These are phyloP conservation scores for Gallinago nigripennis DNA, from an alignment of 2,797 vertebrate species.

Conservation along the genomic window DNA sequence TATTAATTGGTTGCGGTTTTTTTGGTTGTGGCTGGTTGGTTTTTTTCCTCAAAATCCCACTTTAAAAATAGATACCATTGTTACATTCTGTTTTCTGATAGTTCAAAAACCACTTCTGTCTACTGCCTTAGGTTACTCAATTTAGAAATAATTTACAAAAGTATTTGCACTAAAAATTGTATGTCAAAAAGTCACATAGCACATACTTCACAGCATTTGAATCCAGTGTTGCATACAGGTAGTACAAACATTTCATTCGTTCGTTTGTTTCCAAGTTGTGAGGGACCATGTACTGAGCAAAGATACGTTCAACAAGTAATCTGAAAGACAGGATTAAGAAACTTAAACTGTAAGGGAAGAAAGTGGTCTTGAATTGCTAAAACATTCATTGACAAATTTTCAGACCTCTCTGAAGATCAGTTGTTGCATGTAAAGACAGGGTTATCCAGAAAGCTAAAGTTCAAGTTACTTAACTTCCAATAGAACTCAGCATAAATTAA, in stretches of 20 bases:
- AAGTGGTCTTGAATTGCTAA: neutral
- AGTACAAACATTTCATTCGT: slow-evolving; percentile 97
- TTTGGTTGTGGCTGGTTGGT: neutral
- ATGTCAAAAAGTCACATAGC: neutral
- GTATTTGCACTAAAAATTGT: neutral
- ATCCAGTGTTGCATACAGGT: slow-evolving; percentile 95
- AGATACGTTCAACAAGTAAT: slow-evolving; percentile 95
- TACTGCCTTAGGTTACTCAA: neutral
- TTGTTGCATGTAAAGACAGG: neutral
- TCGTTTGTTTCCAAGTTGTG: slow-evolving; percentile 95
- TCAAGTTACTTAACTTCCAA: neutral
- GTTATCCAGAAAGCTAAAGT: neutral
- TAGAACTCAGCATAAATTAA: neutral
- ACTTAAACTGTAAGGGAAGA: neutral
- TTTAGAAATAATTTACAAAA: neutral
- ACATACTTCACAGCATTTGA: slow-evolving; percentile 96
- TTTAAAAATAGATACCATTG: neutral
- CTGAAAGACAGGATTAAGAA: slow-evolving; percentile 72
- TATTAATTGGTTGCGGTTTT: neutral
- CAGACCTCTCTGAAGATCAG: neutral
- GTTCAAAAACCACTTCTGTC: neutral
- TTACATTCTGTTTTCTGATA: neutral
- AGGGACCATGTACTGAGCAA: slow-evolving; percentile 98
- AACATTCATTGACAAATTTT: neutral
- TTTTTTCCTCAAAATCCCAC: neutral